Conservation (phyloP, 2,888 invertebrate species). For the Chironomus riparius region DNA sequence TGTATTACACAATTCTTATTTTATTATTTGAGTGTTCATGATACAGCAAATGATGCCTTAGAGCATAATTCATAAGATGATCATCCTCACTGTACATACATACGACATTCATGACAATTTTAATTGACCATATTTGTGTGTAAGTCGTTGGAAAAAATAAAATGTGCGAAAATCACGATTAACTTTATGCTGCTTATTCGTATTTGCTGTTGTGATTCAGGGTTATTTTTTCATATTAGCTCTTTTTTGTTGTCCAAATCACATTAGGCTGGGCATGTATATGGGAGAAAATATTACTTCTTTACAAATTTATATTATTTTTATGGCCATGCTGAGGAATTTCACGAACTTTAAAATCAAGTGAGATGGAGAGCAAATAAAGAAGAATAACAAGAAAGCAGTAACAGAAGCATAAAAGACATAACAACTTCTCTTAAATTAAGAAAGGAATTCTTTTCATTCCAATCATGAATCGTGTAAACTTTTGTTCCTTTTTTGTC, state of each 20-base stretch:
- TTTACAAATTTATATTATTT: not conserved
- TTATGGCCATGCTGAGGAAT: slow-evolving; percentile 21
- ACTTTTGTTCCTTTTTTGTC: slow-evolving; percentile 16
- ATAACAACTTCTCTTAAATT: not conserved
- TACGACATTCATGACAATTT: not conserved
- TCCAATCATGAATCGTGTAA: slow-evolving; percentile 15
- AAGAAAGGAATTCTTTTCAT: slow-evolving; percentile 27
- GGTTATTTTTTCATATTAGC: not conserved
- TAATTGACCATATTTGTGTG: not conserved
- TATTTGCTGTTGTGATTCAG: not conserved
- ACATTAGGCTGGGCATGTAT: not conserved
- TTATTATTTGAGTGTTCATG: too few relatives aligned
- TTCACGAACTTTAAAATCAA: slow-evolving; percentile 5
- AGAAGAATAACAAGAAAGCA: not conserved
- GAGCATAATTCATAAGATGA: too few relatives aligned
- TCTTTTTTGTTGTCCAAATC: not conserved
- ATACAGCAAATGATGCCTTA: too few relatives aligned
- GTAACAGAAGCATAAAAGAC: not conserved
- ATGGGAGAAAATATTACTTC: not conserved
- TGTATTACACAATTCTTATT: too few relatives aligned
- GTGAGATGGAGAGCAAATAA: not conserved
- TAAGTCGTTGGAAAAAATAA: not conserved
- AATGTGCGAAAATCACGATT: not conserved
- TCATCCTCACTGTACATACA: too few relatives aligned
- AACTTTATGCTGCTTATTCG: not conserved